Conservation (phyloP, 2,113 vertebrate genomes). For the Carettochelys insculpta region DNA sequence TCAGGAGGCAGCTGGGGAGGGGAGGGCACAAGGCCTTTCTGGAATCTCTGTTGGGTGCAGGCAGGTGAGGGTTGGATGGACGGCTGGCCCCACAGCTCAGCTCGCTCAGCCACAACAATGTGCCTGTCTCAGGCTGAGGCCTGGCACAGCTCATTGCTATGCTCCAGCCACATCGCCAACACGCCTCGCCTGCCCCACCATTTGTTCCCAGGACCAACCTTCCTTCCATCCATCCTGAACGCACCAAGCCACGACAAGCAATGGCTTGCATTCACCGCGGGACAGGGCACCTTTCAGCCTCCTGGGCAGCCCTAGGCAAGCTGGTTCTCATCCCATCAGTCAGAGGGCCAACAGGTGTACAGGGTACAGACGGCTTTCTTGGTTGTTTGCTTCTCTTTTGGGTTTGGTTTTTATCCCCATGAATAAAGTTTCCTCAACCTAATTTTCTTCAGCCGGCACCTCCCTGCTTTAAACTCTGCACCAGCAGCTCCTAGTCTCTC, state of each 20-base stretch:
- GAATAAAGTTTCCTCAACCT: no score
- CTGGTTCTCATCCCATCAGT: background rate
- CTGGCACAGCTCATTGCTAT: background rate
- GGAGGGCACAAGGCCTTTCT: fast-evolving
- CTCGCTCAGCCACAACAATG: background rate
- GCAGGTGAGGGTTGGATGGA: background rate
- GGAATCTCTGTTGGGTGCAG: background rate
- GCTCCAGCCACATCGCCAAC: background rate
- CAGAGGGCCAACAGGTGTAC: background rate
- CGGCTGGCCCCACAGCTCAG: background rate
- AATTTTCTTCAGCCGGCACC: background rate
- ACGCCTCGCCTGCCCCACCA: background rate
- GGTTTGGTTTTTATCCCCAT: no score
- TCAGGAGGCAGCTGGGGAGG: fast-evolving
- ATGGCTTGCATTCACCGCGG: background rate
- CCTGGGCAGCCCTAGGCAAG: background rate
- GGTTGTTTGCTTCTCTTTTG: no score
- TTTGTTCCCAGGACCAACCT: background rate
- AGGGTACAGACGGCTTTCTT: no score
- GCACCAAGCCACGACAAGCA: background rate
- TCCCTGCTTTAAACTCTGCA: background rate
- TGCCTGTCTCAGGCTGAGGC: background rate
- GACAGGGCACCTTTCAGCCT: background rate
- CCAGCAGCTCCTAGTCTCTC: background rate
- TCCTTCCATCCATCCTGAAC: background rate